A percentile compares a stretch with the other conserved stretches of the same genome.
Conservation (phyloP, 2,888 invertebrate species). For the Drosophila paranaensis region DNA sequence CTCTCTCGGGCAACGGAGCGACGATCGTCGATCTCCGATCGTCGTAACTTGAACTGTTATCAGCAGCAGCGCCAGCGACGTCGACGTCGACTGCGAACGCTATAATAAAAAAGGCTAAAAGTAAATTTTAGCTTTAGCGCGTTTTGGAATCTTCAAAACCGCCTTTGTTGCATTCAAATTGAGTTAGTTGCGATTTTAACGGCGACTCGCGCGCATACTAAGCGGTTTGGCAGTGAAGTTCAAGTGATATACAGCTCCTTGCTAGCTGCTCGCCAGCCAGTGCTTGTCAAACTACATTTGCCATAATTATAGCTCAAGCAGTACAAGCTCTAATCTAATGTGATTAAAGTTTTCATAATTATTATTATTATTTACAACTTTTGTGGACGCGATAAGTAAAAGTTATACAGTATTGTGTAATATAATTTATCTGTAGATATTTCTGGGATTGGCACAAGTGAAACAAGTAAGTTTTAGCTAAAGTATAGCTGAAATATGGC, state of each 20-base stretch:
- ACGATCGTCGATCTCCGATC: constrained; percentile 32
- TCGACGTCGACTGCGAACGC: constrained; percentile 15
- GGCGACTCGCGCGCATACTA: constrained; percentile 55
- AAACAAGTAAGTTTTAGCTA: constrained; percentile 23
- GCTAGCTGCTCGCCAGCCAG: constrained; percentile 12
- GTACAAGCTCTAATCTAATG: constrained; percentile 24
- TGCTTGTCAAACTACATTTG: constrained; percentile 39
- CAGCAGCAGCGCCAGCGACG: constrained; percentile 32
- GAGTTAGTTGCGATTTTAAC: constrained; percentile 69
- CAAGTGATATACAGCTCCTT: constrained; percentile 5
- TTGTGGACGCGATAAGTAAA: constrained; percentile 40
- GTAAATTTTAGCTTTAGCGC: constrained; percentile 53
- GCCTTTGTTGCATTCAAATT: constrained; percentile 52
- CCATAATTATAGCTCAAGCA: constrained; percentile 7
- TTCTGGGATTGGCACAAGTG: constrained; percentile 2
- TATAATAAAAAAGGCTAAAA: constrained; percentile 64
- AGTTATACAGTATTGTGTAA: constrained; percentile 14
- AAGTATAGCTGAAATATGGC: neutral
- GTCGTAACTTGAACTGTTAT: constrained; percentile 71
- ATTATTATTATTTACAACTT: constrained; percentile 8
- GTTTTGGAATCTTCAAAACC: constrained; percentile 73
- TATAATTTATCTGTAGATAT: constrained; percentile 47
- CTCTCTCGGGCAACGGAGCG: constrained; percentile 2
- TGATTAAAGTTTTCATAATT: constrained; percentile 19
- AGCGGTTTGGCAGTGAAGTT: constrained; percentile 22